phyloP scores from a whole-genome alignment of 2,888 invertebrate genomes.

The Tinea semifulvella region DNA sequence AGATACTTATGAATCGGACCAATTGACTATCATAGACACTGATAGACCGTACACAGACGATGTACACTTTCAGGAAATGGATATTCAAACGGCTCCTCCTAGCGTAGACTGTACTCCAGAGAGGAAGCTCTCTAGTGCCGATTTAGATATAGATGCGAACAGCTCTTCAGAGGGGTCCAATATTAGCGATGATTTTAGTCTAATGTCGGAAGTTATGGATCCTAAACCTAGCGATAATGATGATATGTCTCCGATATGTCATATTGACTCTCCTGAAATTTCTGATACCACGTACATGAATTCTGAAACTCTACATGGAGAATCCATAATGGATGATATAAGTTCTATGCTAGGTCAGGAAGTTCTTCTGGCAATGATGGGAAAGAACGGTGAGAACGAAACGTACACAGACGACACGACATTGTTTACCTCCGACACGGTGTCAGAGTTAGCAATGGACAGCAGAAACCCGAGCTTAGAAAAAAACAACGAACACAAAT shows the following conservation, averaged over 20 bases:
- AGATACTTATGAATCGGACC: constrained; percentile 67
- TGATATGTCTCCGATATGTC: constrained; percentile 70
- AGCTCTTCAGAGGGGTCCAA: constrained; percentile 69
- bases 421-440: constrained; percentile 68
- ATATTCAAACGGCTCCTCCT: constrained; percentile 37
- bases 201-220: constrained; percentile 73
- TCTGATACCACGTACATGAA: constrained; percentile 75
- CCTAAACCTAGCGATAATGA: constrained; percentile 50
- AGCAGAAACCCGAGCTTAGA: constrained; percentile 64
- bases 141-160: constrained; percentile 61
- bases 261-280: constrained; percentile 85
- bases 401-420: constrained; percentile 78
- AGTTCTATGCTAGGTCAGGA: constrained; percentile 80
- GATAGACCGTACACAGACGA: constrained; percentile 65
- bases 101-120: constrained; percentile 54
- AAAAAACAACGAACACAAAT: constrained; percentile 66
- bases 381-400: constrained; percentile 68
- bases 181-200: constrained; percentile 77
- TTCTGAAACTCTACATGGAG: constrained; percentile 79
- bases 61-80: constrained; percentile 43
- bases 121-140: constrained; percentile 48
- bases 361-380: constrained; percentile 72
- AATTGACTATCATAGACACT: constrained; percentile 72
- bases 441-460: constrained; percentile 58
- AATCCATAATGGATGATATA: constrained; percentile 81